These are phyloP conservation scores for Salminus brasiliensis DNA, from an alignment of 2,113 vertebrate species.

Conservation along the genomic window DNA sequence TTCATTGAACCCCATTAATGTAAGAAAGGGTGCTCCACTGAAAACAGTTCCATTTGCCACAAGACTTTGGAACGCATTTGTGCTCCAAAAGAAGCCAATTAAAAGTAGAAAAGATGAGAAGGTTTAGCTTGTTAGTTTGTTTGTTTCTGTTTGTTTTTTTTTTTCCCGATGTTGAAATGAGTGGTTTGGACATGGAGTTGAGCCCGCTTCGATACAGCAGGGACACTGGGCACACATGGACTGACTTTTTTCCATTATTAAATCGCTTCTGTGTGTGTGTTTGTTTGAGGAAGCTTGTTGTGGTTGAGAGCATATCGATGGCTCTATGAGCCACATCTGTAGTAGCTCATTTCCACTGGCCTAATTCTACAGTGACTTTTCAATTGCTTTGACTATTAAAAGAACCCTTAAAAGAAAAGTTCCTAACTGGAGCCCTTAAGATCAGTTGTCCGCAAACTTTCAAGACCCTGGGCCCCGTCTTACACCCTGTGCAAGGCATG, in stretches of 20 bases:
- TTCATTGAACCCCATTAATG: constrained; percentile 43
- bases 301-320: not conserved
- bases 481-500: no score
- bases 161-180: not conserved
- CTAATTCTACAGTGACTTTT: not conserved
- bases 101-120: not conserved
- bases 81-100: constrained; percentile 9
- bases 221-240: not conserved
- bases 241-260: not conserved
- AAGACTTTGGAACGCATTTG: not conserved
- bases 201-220: not conserved
- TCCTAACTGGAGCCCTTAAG: no score
- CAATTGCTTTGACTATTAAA: not conserved
- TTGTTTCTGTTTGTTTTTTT: not conserved
- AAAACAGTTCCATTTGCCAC: constrained; percentile 8
- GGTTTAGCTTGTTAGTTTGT: not conserved
- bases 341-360: not conserved
- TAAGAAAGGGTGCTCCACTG: constrained; percentile 29
- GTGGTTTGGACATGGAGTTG: not conserved
- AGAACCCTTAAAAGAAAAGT: not conserved
- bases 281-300: not conserved
- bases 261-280: not conserved
- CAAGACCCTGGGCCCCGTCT: no score
- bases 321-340: not conserved
- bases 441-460: no score